Percentiles rank a stretch among this genome's conserved stretches.
These are phyloP conservation scores for Axea sp. DNA, from an alignment of 2,888 invertebrate genomes.

Conservation along the genomic window DNA sequence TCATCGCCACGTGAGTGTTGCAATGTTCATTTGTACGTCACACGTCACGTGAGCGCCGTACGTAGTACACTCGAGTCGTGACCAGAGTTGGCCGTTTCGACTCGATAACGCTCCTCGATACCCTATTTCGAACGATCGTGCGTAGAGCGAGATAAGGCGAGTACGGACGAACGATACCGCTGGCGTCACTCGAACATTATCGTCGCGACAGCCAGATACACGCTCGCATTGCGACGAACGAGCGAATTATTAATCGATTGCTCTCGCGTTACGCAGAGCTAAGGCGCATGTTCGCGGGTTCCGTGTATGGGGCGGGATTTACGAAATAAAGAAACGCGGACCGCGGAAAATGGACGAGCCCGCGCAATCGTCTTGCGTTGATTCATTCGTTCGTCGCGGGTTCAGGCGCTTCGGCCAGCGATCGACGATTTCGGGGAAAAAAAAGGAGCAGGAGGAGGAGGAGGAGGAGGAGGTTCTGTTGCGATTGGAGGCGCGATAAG, in stretches of 20 bases:
- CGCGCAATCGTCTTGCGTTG: neutral
- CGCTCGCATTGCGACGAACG: slow-evolving; percentile 18
- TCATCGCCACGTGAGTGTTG: slow-evolving; percentile 56
- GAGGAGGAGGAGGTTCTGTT: too few species aligned
- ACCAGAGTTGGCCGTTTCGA: slow-evolving; percentile 39
- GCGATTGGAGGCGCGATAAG: too few species aligned
- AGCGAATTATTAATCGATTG: slow-evolving; percentile 42
- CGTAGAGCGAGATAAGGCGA: slow-evolving; percentile 25
- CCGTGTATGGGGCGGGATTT: too few species aligned
- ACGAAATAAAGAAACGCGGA: too few species aligned
- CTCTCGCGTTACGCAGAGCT: slow-evolving; percentile 3
- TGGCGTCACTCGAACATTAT: slow-evolving; percentile 51
- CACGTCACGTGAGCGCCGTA: slow-evolving; percentile 46
- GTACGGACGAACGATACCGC: slow-evolving; percentile 22
- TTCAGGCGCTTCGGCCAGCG: too few species aligned
- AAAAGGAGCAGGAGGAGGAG: too few species aligned
- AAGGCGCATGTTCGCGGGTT: neutral
- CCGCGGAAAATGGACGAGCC: too few species aligned
- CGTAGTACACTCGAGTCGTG: slow-evolving; percentile 49
- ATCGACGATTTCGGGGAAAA: too few species aligned
- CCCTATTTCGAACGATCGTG: slow-evolving; percentile 51
- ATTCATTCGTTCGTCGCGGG: too few species aligned
- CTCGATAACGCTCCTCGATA: slow-evolving; percentile 51
- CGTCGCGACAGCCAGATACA: slow-evolving; percentile 38
- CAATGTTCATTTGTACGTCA: slow-evolving; percentile 50